These are phyloP conservation scores for Lepus europaeus DNA, from an alignment of 2,113 vertebrate genomes.

Conservation along the genomic window DNA sequence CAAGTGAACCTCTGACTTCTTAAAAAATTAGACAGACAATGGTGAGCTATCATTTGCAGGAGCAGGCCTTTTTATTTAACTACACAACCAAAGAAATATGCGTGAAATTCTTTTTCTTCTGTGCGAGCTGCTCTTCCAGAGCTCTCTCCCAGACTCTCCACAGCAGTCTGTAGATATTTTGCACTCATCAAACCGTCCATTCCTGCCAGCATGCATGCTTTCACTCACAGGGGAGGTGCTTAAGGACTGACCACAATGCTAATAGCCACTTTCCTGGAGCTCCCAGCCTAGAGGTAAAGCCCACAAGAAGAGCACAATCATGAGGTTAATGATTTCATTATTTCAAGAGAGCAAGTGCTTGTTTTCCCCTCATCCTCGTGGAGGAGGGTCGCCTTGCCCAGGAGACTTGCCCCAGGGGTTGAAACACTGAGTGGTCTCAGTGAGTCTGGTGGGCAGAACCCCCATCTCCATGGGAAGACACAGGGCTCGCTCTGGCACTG, in stretches of 20 bases:
- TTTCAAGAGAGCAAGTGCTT: background rate
- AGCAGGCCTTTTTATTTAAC: background rate
- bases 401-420: background rate
- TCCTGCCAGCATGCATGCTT: background rate
- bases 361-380: background rate
- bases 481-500: background rate
- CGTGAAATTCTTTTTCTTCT: background rate
- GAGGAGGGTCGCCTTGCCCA: background rate
- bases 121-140: background rate
- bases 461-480: background rate
- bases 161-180: background rate
- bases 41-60: background rate
- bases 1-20: background rate
- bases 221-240: background rate
- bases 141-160: background rate
- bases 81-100: background rate
- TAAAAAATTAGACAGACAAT: background rate
- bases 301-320: background rate
- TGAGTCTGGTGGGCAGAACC: background rate
- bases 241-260: background rate
- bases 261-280: background rate
- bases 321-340: background rate
- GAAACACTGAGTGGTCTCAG: background rate
- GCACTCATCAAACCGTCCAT: fast-evolving
- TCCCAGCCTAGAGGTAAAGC: background rate